These are phyloP conservation scores for Anolis carolinensis DNA, from an alignment of 2,113 vertebrate genomes.

Conservation along the genomic window DNA sequence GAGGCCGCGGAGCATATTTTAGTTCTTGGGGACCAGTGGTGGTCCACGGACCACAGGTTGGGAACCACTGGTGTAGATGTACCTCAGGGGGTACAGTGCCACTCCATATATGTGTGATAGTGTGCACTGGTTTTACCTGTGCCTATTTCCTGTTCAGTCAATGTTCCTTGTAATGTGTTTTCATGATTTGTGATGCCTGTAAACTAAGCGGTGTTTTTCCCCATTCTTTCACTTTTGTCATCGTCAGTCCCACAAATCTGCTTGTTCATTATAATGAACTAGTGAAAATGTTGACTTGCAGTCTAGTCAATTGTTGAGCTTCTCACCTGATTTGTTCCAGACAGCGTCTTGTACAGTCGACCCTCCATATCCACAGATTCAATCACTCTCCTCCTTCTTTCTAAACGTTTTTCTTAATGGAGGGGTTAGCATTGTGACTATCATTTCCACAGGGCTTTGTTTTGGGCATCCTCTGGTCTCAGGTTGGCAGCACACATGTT, in stretches of 20 bases:
- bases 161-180: neutral
- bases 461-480: too few relatives aligned
- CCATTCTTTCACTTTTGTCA: neutral
- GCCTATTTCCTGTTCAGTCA: neutral
- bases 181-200: neutral
- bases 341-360: neutral
- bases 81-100: neutral
- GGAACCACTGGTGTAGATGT: too few relatives aligned
- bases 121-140: neutral
- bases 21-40: too few relatives aligned
- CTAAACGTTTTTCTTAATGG: too few relatives aligned
- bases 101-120: neutral
- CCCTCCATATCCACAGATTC: too few relatives aligned
- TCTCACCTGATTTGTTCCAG: neutral
- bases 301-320: neutral
- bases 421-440: too few relatives aligned
- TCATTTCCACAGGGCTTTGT: too few relatives aligned
- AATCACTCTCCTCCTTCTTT: too few relatives aligned
- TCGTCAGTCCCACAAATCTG: neutral
- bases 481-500: too few relatives aligned
- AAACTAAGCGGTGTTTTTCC: neutral
- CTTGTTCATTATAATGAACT: neutral
- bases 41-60: too few relatives aligned
- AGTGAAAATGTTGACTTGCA: neutral
- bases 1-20: too few relatives aligned